Evolutionary conservation across 2,888 invertebrate species (phyloP), one percentile per base, ranked within the genome.

Genomic region (Teinopalpus imperialis): DNA sequence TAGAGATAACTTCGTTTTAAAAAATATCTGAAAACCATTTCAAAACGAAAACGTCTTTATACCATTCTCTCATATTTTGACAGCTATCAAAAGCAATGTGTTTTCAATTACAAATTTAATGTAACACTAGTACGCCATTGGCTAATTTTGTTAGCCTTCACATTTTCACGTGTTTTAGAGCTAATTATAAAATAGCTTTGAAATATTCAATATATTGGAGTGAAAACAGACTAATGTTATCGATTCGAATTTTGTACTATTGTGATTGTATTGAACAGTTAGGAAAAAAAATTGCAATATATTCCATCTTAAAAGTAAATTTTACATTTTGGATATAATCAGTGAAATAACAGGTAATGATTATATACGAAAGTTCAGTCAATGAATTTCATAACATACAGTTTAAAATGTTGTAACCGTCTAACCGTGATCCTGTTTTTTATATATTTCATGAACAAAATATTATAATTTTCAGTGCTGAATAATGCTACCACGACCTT

Each of bases 401-500:
- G n/a, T n/a, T n/a, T n/a, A n/a, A n/a, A n/a, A n/a, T n/a, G n/a
- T n/a, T n/a, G n/a, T n/a, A n/a, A n/a, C n/a, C n/a, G n/a, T n/a
- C n/a, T n/a, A n/a, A n/a, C n/a, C n/a, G n/a, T n/a, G n/a, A n/a
- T n/a, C n/a, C n/a, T n/a, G n/a, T n/a, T n/a, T n/a, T n/a, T n/a
- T n/a, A n/a, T n/a, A n/a, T n/a, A n/a, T n/a, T n/a, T n/a, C n/a
- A 16, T 2, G 16, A 16, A 3, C 16, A 16, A 16, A 4, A 16
- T 16, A 16, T 10, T 10, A 10, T 10, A 6, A 20, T 21, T 34
- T 46, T 46, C 29, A 45, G 27, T 14, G 14, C 2, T 26, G 14
- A 32, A 34, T 21, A 7, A 92, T 92, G 92, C 70, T 91, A 56
- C 87, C 91, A 29, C 81, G 90, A 57, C 73, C 82, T 18, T 92